Conservation (phyloP, 2,113 vertebrate species). For the Pseudopipra pipra region DNA sequence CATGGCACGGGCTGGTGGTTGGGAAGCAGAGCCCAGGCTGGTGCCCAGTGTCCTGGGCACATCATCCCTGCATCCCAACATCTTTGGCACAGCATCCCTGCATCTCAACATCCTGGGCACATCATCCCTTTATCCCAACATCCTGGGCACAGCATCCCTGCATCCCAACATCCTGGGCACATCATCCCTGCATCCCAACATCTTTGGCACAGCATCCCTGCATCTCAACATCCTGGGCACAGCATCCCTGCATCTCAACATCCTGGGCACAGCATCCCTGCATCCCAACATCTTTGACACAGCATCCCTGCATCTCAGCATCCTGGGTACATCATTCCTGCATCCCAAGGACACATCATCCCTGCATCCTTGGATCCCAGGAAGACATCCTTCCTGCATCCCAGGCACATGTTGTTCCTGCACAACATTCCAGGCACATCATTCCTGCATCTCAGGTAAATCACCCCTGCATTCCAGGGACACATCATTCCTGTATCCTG, state of each 20-base stretch:
- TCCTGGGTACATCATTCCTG: too few species aligned
- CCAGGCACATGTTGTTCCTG: too few species aligned
- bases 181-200: background rate
- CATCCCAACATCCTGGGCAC: background rate
- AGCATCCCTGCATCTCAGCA: background rate
- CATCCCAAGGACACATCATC: background rate
- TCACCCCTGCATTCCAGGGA: background rate
- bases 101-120: too few species aligned
- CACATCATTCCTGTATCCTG: background rate
- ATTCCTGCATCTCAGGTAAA: too few species aligned
- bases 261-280: background rate
- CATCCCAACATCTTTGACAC: background rate
- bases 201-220: background rate
- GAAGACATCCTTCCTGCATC: background rate
- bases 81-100: too few species aligned
- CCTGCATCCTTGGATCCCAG: too few species aligned
- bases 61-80: background rate
- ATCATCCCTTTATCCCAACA: background rate
- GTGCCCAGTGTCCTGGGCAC: background rate
- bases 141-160: too few species aligned
- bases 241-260: background rate
- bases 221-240: too few species aligned
- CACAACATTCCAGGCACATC: too few species aligned
- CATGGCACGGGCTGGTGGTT: background rate
- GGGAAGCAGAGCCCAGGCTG: background rate